A percentile compares a stretch with the other conserved stretches of the same genome.
Conservation (phyloP, 1,140 invertebrate genomes). For the Drosophila lini region DNA sequence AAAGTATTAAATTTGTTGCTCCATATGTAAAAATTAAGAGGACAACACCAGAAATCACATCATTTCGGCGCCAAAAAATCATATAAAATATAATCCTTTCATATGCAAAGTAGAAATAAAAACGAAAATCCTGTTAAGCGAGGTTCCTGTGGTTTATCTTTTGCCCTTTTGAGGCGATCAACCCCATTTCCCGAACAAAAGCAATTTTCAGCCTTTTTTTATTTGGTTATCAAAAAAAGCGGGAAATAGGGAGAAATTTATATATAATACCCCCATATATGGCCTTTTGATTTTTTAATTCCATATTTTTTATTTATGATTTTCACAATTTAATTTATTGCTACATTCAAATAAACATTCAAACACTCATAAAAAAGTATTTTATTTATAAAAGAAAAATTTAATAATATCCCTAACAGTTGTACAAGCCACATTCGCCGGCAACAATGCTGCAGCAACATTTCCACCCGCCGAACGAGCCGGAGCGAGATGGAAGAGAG, state of each 20-base stretch:
- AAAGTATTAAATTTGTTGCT: no score
- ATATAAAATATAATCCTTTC: constrained; percentile 24
- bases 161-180: constrained; percentile 14
- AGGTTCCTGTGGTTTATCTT: constrained; percentile 38
- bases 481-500: not conserved
- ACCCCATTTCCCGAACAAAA: constrained; percentile 7
- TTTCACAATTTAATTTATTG: not conserved
- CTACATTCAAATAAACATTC: not conserved
- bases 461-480: constrained; percentile 26
- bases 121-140: constrained; percentile 43
- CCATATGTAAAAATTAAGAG: no score
- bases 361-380: no score
- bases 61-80: no score
- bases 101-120: constrained; percentile 51
- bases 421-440: not conserved
- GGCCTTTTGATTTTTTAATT: not conserved
- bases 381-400: not conserved
- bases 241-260: no score
- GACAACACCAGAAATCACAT: no score
- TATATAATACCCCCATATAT: no score
- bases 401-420: not conserved
- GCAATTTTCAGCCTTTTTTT: not conserved
- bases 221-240: not conserved
- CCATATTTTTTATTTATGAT: not conserved
- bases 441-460: constrained; percentile 64